Percentiles rank a stretch among this genome's conserved stretches.
These are phyloP conservation scores for Luidia sarsii DNA, from an alignment of 53 echinoderm and acorn worm species.

Conservation along the genomic window DNA sequence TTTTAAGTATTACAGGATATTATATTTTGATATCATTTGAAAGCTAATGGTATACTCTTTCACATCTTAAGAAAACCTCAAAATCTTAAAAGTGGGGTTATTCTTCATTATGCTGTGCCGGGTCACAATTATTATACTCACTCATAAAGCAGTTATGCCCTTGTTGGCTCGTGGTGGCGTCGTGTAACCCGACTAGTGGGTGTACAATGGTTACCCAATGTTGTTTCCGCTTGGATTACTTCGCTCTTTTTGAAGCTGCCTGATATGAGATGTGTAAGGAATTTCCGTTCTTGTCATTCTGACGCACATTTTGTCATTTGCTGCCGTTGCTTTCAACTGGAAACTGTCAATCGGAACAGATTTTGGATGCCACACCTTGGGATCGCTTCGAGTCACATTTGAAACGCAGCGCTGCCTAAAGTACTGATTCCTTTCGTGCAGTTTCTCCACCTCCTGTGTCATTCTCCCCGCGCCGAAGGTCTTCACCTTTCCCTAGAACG, in stretches of 20 bases:
- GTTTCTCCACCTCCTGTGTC: constrained; percentile 58
- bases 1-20: too few relatives aligned
- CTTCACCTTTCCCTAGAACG: constrained; percentile 74
- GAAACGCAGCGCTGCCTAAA: constrained; percentile 62
- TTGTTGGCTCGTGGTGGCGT: too few relatives aligned
- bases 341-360: constrained; percentile 75
- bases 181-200: too few relatives aligned
- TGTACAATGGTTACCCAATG: too few relatives aligned
- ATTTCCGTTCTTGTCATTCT: constrained; percentile 77
- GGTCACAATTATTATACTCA: too few relatives aligned
- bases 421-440: constrained; percentile 53
- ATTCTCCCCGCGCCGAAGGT: constrained; percentile 76
- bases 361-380: constrained; percentile 77
- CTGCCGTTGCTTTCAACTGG: constrained; percentile 52
- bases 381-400: constrained; percentile 52
- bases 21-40: too few relatives aligned
- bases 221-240: too few relatives aligned
- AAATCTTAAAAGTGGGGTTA: too few relatives aligned
- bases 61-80: too few relatives aligned
- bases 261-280: constrained; percentile 64
- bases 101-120: too few relatives aligned
- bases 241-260: constrained; percentile 57
- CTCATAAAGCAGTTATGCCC: too few relatives aligned
- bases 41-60: too few relatives aligned
- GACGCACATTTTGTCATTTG: constrained; percentile 53